Evolutionary conservation across 2,888 invertebrate genomes (phyloP).

Genomic region (Phyto melanocephala): DNA sequence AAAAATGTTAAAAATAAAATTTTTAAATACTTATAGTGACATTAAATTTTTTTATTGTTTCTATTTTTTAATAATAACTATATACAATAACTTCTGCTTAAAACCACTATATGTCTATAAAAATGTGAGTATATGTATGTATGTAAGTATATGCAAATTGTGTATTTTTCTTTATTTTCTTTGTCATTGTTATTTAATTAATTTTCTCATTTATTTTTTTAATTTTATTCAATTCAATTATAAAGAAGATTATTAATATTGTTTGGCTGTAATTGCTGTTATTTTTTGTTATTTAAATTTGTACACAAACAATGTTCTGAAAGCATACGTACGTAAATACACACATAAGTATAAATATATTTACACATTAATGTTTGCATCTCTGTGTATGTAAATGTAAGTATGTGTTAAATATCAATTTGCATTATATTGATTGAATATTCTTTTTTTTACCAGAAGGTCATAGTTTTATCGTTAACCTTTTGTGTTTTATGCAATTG

Average conservation of each 20-base stretch:
- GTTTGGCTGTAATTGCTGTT: slow-evolving; percentile 3
- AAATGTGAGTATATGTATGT: slow-evolving; percentile 3
- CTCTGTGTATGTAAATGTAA: background rate
- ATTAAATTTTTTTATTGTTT: too few species aligned
- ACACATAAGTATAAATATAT: background rate
- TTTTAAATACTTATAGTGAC: too few species aligned
- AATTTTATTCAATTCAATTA: background rate
- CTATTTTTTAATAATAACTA: background rate
- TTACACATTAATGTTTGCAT: background rate
- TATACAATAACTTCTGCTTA: background rate
- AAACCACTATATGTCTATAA: background rate
- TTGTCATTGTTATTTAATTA: slow-evolving; percentile 18
- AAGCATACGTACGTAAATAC: background rate
- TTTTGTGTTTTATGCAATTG: background rate
- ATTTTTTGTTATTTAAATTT: background rate
- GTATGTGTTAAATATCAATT: background rate
- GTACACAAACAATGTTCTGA: too few species aligned
- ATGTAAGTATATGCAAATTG: too few species aligned
- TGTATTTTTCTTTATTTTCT: background rate
- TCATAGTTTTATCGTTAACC: slow-evolving; percentile 12
- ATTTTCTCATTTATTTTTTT: slow-evolving; percentile 5
- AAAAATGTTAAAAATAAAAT: too few species aligned
- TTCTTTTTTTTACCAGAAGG: background rate
- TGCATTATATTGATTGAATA: background rate
- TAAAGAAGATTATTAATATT: slow-evolving; percentile 13